Conservation (phyloP, 2,797 vertebrate genomes). For the Cephalopachus bancanus region DNA sequence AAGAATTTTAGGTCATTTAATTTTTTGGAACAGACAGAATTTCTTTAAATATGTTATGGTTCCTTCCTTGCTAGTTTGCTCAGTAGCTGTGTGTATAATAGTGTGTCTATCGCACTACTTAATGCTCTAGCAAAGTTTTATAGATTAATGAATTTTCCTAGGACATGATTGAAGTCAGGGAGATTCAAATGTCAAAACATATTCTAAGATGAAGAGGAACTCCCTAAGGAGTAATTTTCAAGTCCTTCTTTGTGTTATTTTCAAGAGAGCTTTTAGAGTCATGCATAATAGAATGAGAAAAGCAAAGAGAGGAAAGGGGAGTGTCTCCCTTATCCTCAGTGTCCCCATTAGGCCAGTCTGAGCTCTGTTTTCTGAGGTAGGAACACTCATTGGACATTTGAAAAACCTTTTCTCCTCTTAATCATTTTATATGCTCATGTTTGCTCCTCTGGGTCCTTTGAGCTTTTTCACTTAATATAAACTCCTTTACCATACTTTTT, state of each 20-base stretch:
- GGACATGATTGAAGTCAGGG: not conserved
- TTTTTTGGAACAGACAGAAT: constrained; percentile 5
- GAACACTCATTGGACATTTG: not conserved
- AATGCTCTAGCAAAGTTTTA: not conserved
- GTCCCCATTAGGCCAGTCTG: not conserved
- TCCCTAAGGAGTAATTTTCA: not conserved
- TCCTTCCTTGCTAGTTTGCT: not conserved
- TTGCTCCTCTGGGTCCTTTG: not conserved
- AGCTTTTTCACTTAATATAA: constrained; percentile 44
- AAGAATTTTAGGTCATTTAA: constrained; percentile 20
- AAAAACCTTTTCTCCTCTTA: not conserved
- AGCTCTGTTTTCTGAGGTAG: constrained; percentile 10
- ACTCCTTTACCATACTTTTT: not conserved
- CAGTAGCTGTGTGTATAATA: not conserved
- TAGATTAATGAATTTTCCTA: constrained; percentile 52
- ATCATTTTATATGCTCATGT: constrained; percentile 22
- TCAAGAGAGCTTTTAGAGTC: constrained; percentile 16
- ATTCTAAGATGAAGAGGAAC: not conserved
- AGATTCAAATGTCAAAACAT: not conserved
- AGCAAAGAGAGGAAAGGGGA: not conserved
- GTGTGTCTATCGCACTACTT: not conserved
- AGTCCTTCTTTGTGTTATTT: constrained; percentile 55
- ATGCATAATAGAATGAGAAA: not conserved
- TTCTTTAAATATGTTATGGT: not conserved
- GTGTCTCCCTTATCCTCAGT: not conserved